phyloP scores from a whole-genome alignment of 2,797 vertebrate genomes.

The Xiphophorus birchmanni region DNA sequence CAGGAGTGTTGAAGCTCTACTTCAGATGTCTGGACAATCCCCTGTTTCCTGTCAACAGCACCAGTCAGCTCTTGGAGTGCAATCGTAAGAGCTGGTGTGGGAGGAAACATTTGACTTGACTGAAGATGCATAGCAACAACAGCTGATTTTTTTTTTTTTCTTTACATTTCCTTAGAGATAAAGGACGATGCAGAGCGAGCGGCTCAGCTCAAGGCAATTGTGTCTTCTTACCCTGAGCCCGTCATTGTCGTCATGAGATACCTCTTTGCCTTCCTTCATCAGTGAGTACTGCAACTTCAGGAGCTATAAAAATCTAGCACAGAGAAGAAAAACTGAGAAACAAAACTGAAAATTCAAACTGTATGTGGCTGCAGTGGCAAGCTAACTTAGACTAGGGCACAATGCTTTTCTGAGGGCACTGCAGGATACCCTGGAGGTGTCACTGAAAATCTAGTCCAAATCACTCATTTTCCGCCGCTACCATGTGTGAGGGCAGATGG shows the following conservation, averaged over 20 bases:
- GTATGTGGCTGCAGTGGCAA: neutral
- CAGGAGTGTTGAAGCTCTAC: slow-evolving; percentile 89
- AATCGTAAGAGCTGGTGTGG: slow-evolving; percentile 72
- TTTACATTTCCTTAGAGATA: slow-evolving; percentile 74
- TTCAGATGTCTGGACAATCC: slow-evolving; percentile 86
- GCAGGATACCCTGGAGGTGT: neutral
- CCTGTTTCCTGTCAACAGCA: slow-evolving; percentile 84
- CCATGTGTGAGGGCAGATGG: neutral
- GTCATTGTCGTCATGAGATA: slow-evolving; percentile 87
- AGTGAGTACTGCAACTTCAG: slow-evolving; percentile 80
- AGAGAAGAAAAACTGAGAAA: neutral
- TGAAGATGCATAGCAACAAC: neutral
- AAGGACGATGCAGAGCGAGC: slow-evolving; percentile 80
- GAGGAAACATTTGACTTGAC: neutral
- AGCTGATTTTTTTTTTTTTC: slow-evolving; percentile 15
- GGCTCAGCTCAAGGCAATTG: slow-evolving; percentile 76
- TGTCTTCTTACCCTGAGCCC: slow-evolving; percentile 75
- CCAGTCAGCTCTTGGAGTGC: slow-evolving; percentile 80
- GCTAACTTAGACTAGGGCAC: neutral
- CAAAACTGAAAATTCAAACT: neutral
- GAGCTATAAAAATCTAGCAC: neutral
- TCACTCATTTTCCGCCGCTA: neutral
- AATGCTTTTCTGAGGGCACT: neutral
- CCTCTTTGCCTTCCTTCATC: slow-evolving; percentile 91
- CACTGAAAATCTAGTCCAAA: neutral